Base-by-base conservation (phyloP, 2,113 vertebrate species). In the Nipponia nippon region DNA sequence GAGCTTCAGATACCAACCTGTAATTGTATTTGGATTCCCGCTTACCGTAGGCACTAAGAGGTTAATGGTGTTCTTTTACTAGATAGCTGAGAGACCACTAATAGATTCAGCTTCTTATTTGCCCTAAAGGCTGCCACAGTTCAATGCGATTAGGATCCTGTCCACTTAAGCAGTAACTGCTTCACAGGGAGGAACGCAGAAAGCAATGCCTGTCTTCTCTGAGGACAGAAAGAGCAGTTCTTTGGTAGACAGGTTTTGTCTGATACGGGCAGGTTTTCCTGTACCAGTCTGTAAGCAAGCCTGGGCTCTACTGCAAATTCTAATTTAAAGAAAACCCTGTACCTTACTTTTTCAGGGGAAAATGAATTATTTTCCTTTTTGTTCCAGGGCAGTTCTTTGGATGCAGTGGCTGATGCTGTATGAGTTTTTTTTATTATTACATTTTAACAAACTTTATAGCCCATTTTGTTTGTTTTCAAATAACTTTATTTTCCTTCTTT, bases 401-500 rank as follows among this genome's bases (percentile, higher is more conserved):
- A 67, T 59, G 69, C 6, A 50, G 82, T 70, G 26, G 49, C 47
- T 83, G 96, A 47, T 36, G 83, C 89, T 85, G 86, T 76, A 85
- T 50, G 83, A 95, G 76, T 23, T 87, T 76, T 93, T 93, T 94
- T 97, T 96, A 98, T 95, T 96, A 97, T 97, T 98, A 94, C 47
- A 44, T 98, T 98, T 98, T 98, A 98, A 98, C 97, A 97, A 98
- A 98, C 97, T 98, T 98, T 98, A 98, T 98, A 94, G 98, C 97
- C 97, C 97, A 96, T 98, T 98, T 98, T 98, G 97, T 98, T 98
- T 98, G 97, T 97, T 98, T 97, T 91, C 97, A 96, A 98, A 98
- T 98, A 98, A 98, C 96, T 98, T 98, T 97, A 95, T 97, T 98
- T 96, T 97, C 97, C 87, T 97, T 93, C 97, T 96, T 97, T 93